Evolutionary conservation across 2,888 invertebrate genomes (phyloP).

Genomic region (Drosophila koepferae): DNA sequence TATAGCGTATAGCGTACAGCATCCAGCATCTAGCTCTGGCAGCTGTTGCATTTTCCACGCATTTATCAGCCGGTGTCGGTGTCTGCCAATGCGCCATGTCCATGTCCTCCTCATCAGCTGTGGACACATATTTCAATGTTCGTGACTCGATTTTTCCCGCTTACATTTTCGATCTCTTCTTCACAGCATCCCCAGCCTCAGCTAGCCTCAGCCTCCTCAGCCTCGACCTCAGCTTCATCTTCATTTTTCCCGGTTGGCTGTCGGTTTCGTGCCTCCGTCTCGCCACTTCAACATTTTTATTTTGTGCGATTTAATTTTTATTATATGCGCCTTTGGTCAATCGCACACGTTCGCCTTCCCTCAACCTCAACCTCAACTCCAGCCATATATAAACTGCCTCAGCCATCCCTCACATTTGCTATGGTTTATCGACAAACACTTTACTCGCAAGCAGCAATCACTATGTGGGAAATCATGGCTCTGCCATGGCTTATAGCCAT

Average conservation of each 20-base stretch:
- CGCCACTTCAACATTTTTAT: conserved; percentile 70
- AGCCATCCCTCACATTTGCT: conserved; percentile 62
- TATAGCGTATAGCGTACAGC: not conserved
- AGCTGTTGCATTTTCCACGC: conserved; percentile 82
- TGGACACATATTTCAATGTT: conserved; percentile 78
- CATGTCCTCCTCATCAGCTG: conserved; percentile 72
- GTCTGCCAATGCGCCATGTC: conserved; percentile 65
- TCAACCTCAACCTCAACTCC: conserved; percentile 18
- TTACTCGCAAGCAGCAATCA: conserved; percentile 53
- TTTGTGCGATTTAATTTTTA: conserved; percentile 78
- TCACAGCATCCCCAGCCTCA: conserved; percentile 9
- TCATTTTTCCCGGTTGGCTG: conserved; percentile 36
- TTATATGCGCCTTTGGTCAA: conserved; percentile 77
- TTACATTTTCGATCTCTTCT: conserved; percentile 46
- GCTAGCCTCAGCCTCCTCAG: conserved; percentile 12
- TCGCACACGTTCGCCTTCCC: conserved; percentile 62
- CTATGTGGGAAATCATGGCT: conserved; percentile 24
- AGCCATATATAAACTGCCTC: conserved; percentile 9
- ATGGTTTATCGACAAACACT: conserved; percentile 76
- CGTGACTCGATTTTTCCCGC: conserved; percentile 74
- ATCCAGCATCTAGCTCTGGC: conserved; percentile 65
- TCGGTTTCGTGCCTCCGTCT: conserved; percentile 49
- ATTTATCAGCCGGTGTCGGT: conserved; percentile 74
- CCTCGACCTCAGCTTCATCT: conserved; percentile 23
- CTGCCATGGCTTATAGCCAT: conserved; percentile 28